Evolutionary conservation across 2,888 invertebrate genomes (phyloP).

Genomic region (Philaethria dido): DNA sequence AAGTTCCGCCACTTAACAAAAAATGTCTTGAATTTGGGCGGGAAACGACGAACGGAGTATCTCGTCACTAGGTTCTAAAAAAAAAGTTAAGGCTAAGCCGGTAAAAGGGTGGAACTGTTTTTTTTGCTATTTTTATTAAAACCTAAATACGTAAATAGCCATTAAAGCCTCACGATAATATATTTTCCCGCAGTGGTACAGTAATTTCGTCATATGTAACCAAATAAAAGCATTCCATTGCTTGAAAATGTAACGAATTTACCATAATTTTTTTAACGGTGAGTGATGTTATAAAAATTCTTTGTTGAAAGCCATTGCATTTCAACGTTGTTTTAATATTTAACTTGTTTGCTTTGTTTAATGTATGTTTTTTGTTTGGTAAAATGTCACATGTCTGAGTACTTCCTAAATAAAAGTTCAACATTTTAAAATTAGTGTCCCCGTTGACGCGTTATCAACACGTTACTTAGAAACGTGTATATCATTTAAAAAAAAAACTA

Average conservation of each 20-base stretch:
- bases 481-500: too few species aligned
- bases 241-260: constrained; percentile 15
- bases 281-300: constrained; percentile 4
- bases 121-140: too few species aligned
- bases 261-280: constrained; percentile 3
- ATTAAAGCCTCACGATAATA: neutral
- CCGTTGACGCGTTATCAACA: too few species aligned
- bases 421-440: too few species aligned
- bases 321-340: neutral
- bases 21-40: too few species aligned
- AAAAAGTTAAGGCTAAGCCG: too few species aligned
- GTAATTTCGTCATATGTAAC: constrained; percentile 8
- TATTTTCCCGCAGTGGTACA: neutral
- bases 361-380: neutral
- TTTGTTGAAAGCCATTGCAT: neutral
- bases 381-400: too few species aligned
- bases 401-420: neutral
- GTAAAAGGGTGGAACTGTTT: too few species aligned
- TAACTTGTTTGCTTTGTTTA: neutral
- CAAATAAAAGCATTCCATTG: constrained; percentile 20
- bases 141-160: neutral
- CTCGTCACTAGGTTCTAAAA: too few species aligned
- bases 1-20: too few species aligned
- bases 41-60: too few species aligned
- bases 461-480: too few species aligned